These are phyloP conservation scores for Sibirionetta formosa DNA, from an alignment of 2,797 vertebrate genomes.

Conservation along the genomic window DNA sequence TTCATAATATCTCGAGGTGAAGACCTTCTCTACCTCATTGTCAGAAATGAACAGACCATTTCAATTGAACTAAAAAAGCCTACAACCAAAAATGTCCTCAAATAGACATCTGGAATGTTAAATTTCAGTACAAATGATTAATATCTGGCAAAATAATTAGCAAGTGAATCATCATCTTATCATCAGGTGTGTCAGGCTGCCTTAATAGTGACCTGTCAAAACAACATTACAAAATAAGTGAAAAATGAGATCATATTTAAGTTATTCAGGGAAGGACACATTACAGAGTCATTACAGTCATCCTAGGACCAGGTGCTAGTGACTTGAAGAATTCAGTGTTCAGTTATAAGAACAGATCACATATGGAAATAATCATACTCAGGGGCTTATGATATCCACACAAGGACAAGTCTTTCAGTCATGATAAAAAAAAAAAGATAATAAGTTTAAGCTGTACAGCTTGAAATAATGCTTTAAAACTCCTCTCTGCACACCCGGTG, in stretches of 20 bases:
- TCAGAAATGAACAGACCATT: background rate
- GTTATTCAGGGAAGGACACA: background rate
- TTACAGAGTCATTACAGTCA: background rate
- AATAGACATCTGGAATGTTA: background rate
- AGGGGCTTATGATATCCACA: background rate
- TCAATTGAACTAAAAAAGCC: background rate
- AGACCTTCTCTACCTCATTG: background rate
- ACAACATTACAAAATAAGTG: slow-evolving; percentile 25
- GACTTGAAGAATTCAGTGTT: background rate
- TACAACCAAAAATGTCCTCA: background rate
- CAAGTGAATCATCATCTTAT: slow-evolving; percentile 30
- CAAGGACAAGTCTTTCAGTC: background rate
- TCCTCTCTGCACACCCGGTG: accelerated
- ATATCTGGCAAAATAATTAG: slow-evolving; percentile 50
- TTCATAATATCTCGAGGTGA: background rate
- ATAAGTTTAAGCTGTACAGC: background rate
- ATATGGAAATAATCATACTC: background rate
- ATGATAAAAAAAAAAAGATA: background rate
- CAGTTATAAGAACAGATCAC: background rate
- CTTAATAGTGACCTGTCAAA: slow-evolving; percentile 40
- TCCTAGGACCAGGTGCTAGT: background rate
- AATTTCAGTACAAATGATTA: slow-evolving; percentile 24
- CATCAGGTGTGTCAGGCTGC: slow-evolving; percentile 20
- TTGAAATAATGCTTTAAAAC: background rate
- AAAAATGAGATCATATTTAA: slow-evolving; percentile 41